Conservation (phyloP, 1,140 invertebrate species). For the Lysiphlebus fabarum region DNA sequence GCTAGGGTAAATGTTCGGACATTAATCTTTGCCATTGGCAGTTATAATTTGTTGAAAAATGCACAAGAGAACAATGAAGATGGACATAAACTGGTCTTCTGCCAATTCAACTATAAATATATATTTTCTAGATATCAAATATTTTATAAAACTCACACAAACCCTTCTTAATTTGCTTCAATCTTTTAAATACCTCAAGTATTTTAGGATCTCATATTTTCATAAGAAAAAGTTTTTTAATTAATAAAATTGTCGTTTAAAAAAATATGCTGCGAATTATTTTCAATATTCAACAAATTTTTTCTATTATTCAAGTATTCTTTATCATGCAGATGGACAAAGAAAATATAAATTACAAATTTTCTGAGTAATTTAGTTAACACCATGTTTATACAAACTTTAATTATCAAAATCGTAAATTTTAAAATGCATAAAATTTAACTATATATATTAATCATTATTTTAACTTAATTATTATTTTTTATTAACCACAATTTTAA, state of each 20-base stretch:
- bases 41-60: constrained; percentile 21
- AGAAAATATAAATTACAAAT: too few species aligned
- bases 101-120: constrained; percentile 21
- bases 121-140: too few species aligned
- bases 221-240: constrained; percentile 20
- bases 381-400: too few species aligned
- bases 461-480: too few species aligned
- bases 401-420: too few species aligned
- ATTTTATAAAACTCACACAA: not conserved
- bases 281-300: not conserved
- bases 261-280: constrained; percentile 6
- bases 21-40: constrained; percentile 29
- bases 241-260: constrained; percentile 23
- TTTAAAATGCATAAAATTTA: too few species aligned
- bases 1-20: constrained; percentile 15
- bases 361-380: too few species aligned
- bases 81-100: constrained; percentile 22
- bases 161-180: not conserved
- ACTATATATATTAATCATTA: too few species aligned
- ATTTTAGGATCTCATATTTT: constrained; percentile 1
- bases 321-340: too few species aligned
- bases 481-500: too few species aligned
- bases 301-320: too few species aligned
- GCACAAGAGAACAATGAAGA: constrained; percentile 23
- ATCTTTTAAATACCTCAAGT: too few species aligned